These are phyloP conservation scores for Proterorhinus semilunaris DNA, from an alignment of 2,113 vertebrate genomes.

Conservation along the genomic window DNA sequence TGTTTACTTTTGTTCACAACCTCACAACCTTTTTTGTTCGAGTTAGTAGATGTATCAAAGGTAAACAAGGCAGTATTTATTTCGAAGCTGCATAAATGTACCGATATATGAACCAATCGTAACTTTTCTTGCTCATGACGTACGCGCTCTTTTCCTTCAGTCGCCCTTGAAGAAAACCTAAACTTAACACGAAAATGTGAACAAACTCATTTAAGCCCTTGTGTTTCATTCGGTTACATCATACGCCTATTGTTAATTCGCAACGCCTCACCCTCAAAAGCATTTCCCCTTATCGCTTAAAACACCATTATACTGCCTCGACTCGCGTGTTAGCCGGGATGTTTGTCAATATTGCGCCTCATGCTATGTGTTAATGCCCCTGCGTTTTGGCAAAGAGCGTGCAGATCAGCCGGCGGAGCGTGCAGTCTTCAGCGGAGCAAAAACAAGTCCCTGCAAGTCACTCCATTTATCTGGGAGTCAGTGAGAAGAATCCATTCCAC, in stretches of 20 bases:
- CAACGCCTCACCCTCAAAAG: slow-evolving; percentile 4
- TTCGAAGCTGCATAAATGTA: no score
- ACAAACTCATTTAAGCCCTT: background rate
- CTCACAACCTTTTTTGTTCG: no score
- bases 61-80: no score
- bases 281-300: slow-evolving; percentile 4
- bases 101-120: no score
- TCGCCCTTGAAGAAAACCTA: background rate
- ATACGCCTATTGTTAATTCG: slow-evolving; percentile 7
- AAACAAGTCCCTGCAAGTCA: slow-evolving; percentile 50
- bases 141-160: no score
- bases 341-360: slow-evolving; percentile 17
- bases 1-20: no score
- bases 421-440: slow-evolving; percentile 44
- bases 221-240: slow-evolving; percentile 20
- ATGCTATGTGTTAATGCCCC: slow-evolving; percentile 30
- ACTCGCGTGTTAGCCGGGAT: slow-evolving; percentile 15
- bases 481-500: slow-evolving; percentile 17
- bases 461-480: slow-evolving; percentile 14
- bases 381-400: slow-evolving; percentile 18
- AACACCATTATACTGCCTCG: slow-evolving; percentile 9
- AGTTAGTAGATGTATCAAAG: no score
- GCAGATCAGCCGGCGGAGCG: slow-evolving; percentile 16
- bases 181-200: background rate
- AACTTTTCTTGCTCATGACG: no score